phyloP scores from a whole-genome alignment of 1,140 invertebrate genomes.

The Diabrotica virgifera region DNA sequence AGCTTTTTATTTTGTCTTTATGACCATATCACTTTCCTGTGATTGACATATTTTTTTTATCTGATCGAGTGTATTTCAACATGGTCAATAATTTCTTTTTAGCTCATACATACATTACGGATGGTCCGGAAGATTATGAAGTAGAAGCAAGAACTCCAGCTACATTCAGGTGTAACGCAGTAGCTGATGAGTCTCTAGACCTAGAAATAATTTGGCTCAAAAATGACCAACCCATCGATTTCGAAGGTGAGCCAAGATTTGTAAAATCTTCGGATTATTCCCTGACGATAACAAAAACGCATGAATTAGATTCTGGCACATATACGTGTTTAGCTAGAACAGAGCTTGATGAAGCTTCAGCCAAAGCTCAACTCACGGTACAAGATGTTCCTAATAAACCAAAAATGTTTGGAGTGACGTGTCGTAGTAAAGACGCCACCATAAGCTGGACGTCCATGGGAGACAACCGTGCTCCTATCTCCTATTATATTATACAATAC shows the following conservation, averaged over 20 bases:
- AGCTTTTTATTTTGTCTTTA: too few species aligned
- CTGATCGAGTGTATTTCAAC: not conserved
- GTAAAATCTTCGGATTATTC: conserved; percentile 85
- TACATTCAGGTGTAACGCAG: conserved; percentile 91
- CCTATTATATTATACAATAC: conserved; percentile 87
- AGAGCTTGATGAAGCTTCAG: conserved; percentile 77
- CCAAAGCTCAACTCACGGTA: conserved; percentile 85
- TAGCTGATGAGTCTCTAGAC: conserved; percentile 74
- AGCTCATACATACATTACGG: conserved; percentile 81
- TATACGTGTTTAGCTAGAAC: conserved; percentile 96
- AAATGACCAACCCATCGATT: conserved; percentile 82
- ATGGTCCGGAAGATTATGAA: conserved; percentile 86
- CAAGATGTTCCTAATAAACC: conserved; percentile 93
- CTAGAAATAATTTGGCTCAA: conserved; percentile 86
- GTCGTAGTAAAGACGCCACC: conserved; percentile 67
- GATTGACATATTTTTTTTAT: too few species aligned
- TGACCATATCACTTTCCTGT: too few species aligned
- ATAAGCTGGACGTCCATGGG: conserved; percentile 84
- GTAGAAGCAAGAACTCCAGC: conserved; percentile 84
- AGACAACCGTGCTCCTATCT: conserved; percentile 92
- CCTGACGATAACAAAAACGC: conserved; percentile 89
- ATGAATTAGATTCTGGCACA: conserved; percentile 88
- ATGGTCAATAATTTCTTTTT: conserved; percentile 24
- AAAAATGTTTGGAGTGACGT: conserved; percentile 56
- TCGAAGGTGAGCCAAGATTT: conserved; percentile 80